These are phyloP conservation scores for Molossus alvarezi DNA, from an alignment of 2,797 vertebrate genomes.

Conservation along the genomic window DNA sequence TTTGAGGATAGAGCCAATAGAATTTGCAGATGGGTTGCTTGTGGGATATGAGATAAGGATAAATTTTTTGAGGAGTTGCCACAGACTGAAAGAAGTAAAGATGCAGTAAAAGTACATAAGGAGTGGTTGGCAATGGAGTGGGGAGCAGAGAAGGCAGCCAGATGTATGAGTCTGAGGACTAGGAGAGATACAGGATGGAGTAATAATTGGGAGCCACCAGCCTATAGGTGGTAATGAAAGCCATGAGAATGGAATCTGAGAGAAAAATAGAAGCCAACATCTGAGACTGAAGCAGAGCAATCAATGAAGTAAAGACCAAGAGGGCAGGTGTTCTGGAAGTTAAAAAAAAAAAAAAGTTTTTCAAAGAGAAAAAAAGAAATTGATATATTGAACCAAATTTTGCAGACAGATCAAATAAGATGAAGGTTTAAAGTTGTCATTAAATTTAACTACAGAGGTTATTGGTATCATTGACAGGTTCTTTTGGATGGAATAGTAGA, in stretches of 20 bases:
- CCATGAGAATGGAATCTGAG: not conserved
- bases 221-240: not conserved
- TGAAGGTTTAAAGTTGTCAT: not conserved
- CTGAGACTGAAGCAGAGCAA: not conserved
- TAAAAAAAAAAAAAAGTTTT: not conserved
- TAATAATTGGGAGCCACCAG: not conserved
- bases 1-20: not conserved
- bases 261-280: not conserved
- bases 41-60: not conserved
- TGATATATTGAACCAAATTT: not conserved
- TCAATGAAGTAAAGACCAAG: not conserved
- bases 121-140: not conserved
- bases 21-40: not conserved
- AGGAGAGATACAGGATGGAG: not conserved
- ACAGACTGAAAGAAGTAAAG: not conserved
- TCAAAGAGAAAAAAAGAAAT: not conserved
- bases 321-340: not conserved
- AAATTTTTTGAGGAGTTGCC: not conserved
- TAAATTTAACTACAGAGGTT: not conserved
- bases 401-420: not conserved
- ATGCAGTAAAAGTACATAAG: not conserved
- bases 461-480: not conserved
- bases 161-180: not conserved
- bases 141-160: not conserved
- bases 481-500: not conserved